phyloP scores from a whole-genome alignment of 2,797 vertebrate genomes.

The Borostomias antarcticus region DNA sequence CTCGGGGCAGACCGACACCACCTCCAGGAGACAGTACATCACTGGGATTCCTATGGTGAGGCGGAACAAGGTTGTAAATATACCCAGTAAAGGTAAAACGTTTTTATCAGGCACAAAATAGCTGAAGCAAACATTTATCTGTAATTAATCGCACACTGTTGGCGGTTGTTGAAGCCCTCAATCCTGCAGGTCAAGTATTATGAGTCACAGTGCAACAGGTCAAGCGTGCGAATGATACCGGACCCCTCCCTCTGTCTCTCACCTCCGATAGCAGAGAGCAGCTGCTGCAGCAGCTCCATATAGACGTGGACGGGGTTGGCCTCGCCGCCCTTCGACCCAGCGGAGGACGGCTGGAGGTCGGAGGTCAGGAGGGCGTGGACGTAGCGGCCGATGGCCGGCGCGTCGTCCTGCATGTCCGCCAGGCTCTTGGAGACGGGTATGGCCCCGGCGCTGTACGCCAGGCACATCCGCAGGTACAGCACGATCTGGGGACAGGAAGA shows the following conservation, averaged over 20 bases:
- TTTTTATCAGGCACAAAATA: too few relatives aligned
- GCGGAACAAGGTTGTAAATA: too few relatives aligned
- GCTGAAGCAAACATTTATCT: too few relatives aligned
- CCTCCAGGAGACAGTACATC: constrained; percentile 97
- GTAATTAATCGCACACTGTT: too few relatives aligned
- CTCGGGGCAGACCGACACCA: constrained; percentile 92
- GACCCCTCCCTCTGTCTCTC: constrained; percentile 44
- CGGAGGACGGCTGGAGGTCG: constrained; percentile 69
- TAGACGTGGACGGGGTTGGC: constrained; percentile 89
- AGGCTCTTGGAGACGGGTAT: constrained; percentile 83
- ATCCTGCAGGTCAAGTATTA: too few relatives aligned
- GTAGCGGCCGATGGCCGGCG: constrained; percentile 91
- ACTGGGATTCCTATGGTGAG: constrained; percentile 96
- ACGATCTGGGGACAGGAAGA: constrained; percentile 80
- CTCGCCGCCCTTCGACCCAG: constrained; percentile 81
- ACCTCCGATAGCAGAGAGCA: constrained; percentile 93
- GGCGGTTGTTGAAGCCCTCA: too few relatives aligned
- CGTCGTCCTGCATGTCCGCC: constrained; percentile 95
- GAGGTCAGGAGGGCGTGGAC: constrained; percentile 83
- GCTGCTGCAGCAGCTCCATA: constrained; percentile 91
- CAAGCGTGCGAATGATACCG: not conserved
- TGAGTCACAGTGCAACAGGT: too few relatives aligned
- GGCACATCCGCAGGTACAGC: constrained; percentile 94
- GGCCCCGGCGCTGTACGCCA: constrained; percentile 91
- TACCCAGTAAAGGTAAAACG: too few relatives aligned